Conservation (phyloP, 2,797 vertebrate genomes). For the Lithobates sylvaticus region DNA sequence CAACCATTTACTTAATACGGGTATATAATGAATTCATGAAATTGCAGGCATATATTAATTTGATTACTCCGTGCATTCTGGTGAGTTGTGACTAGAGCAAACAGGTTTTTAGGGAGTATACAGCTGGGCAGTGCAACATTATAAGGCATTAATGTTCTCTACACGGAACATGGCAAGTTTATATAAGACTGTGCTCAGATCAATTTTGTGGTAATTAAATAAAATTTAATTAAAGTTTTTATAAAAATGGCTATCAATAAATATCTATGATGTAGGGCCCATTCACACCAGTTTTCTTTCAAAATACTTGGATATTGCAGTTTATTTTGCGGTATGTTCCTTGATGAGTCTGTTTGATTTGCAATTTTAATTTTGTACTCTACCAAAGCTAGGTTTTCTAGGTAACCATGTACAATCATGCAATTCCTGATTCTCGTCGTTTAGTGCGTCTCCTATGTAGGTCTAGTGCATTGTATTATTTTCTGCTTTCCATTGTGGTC, state of each 20-base stretch:
- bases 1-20: background rate
- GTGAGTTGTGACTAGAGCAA: background rate
- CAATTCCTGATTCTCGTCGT: too few relatives aligned
- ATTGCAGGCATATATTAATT: background rate
- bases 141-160: background rate
- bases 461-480: too few relatives aligned
- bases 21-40: background rate
- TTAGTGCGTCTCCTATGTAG: too few relatives aligned
- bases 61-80: background rate
- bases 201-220: background rate
- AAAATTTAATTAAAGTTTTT: background rate
- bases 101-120: conserved; percentile 41
- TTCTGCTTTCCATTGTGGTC: too few relatives aligned
- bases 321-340: too few relatives aligned
- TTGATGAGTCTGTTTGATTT: too few relatives aligned
- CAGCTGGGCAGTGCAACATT: background rate
- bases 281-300: background rate
- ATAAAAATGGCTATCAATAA: background rate
- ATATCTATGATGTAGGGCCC: background rate
- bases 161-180: background rate
- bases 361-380: too few relatives aligned
- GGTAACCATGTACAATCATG: too few relatives aligned
- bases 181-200: background rate
- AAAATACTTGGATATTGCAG: background rate
- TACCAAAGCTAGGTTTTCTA: too few relatives aligned